Conservation (phyloP, 2,888 invertebrate species). For the Athetis lepigone region DNA sequence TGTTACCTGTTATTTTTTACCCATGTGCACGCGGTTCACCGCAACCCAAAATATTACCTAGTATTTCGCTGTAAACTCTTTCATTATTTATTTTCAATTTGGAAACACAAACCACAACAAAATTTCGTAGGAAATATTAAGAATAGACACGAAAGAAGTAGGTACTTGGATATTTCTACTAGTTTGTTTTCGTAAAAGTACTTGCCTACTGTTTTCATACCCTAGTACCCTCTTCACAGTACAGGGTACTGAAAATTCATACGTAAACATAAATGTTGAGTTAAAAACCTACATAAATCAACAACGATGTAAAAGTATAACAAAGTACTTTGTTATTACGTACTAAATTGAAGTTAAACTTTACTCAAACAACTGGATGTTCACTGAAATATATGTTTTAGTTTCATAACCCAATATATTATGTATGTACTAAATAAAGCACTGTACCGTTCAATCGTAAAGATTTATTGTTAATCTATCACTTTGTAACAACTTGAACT, state of each 20-base stretch:
- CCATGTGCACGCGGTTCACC: too few relatives aligned
- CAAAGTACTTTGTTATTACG: constrained; percentile 20
- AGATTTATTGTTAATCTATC: constrained; percentile 16
- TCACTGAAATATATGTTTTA: constrained; percentile 21
- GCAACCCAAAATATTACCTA: background rate
- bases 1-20: too few relatives aligned
- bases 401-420: constrained; percentile 23
- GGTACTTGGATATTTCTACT: background rate
- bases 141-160: background rate
- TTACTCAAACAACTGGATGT: constrained; percentile 7
- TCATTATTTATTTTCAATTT: constrained; percentile 5
- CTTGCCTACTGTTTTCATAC: background rate
- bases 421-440: constrained; percentile 2
- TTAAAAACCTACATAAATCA: constrained; percentile 33
- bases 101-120: constrained; percentile 8
- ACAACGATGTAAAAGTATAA: constrained; percentile 10
- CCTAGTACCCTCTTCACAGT: background rate
- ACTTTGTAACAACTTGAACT: too few relatives aligned
- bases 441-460: constrained; percentile 23
- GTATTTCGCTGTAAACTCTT: background rate
- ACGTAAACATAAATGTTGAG: constrained; percentile 1
- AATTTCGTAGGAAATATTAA: background rate
- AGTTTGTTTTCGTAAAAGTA: background rate
- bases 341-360: constrained; percentile 35
- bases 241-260: background rate